Evolutionary conservation across 2,113 vertebrate species (phyloP).

Genomic region (Sialia sialis): DNA sequence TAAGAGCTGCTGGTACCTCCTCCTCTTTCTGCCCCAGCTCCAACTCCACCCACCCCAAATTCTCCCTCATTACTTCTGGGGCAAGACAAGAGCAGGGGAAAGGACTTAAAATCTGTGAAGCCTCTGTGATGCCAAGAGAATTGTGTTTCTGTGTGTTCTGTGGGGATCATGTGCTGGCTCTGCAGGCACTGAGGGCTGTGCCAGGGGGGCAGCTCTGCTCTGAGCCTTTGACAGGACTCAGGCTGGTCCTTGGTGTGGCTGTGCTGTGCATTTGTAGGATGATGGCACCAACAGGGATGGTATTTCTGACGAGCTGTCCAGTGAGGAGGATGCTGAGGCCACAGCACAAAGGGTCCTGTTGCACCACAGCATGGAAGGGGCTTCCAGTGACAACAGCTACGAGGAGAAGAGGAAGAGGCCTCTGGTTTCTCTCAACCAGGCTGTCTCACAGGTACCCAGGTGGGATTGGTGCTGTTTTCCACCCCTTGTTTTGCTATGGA

Average conservation of each 20-base stretch:
- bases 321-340: slow-evolving; percentile 83
- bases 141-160: neutral
- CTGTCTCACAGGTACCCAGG: slow-evolving; percentile 63
- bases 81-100: neutral
- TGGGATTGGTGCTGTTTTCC: neutral
- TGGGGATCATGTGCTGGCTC: neutral
- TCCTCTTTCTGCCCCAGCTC: neutral
- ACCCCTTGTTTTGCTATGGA: neutral
- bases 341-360: slow-evolving; percentile 41
- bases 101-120: neutral
- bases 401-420: slow-evolving; percentile 72
- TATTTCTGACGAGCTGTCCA: slow-evolving; percentile 89
- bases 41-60: neutral
- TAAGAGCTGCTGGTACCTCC: neutral
- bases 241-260: neutral
- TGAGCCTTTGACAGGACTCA: neutral
- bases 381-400: slow-evolving; percentile 67
- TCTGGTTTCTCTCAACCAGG: slow-evolving; percentile 55
- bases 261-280: slow-evolving; percentile 58
- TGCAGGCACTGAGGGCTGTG: neutral
- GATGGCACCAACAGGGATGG: slow-evolving; percentile 60
- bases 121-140: neutral
- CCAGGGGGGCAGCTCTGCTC: neutral
- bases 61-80: neutral
- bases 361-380: slow-evolving; percentile 60